Evolutionary conservation across 2,888 invertebrate species (phyloP).

Genomic region (Gonocerus acuteangulatus): DNA sequence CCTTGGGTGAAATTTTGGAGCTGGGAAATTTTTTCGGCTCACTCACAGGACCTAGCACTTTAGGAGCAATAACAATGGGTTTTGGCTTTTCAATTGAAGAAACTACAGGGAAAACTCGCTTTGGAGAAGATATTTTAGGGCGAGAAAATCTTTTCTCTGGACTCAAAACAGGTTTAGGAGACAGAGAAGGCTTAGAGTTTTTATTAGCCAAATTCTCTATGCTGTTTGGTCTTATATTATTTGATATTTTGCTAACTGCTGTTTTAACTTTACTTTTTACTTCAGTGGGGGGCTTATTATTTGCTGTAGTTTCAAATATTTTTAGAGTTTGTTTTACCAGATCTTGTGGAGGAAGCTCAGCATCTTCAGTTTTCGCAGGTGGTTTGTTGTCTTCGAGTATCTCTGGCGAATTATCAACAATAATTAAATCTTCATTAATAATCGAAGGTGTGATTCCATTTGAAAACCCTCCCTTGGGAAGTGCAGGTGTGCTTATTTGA

Average conservation of each 20-base stretch:
- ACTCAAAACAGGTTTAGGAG: conserved; percentile 44
- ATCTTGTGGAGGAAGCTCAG: conserved; percentile 80
- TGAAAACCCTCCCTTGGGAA: conserved; percentile 5
- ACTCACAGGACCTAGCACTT: conserved; percentile 2
- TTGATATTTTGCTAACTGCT: conserved; percentile 17
- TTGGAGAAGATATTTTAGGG: conserved; percentile 16
- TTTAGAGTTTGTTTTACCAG: conserved; percentile 77
- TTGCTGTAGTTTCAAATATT: conserved; percentile 58
- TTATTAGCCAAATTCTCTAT: neutral
- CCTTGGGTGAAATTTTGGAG: neutral
- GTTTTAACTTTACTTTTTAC: conserved; percentile 26
- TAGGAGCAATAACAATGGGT: conserved; percentile 2
- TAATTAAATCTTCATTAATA: conserved; percentile 41
- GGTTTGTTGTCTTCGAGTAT: conserved; percentile 8
- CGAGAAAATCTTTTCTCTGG: conserved; percentile 35
- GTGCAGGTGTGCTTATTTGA: neutral
- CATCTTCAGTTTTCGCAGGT: conserved; percentile 39
- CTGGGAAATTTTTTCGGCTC: conserved; percentile 18
- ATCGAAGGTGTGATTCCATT: conserved; percentile 34
- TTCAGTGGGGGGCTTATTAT: conserved; percentile 35
- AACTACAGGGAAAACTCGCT: conserved; percentile 16
- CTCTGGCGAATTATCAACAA: conserved; percentile 40
- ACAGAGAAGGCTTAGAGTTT: conserved; percentile 45
- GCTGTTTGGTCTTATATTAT: conserved; percentile 14
- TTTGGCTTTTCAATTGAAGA: conserved; percentile 28